Evolutionary conservation across 1,140 invertebrate genomes (phyloP).

Genomic region (Phocides pigmalion): DNA sequence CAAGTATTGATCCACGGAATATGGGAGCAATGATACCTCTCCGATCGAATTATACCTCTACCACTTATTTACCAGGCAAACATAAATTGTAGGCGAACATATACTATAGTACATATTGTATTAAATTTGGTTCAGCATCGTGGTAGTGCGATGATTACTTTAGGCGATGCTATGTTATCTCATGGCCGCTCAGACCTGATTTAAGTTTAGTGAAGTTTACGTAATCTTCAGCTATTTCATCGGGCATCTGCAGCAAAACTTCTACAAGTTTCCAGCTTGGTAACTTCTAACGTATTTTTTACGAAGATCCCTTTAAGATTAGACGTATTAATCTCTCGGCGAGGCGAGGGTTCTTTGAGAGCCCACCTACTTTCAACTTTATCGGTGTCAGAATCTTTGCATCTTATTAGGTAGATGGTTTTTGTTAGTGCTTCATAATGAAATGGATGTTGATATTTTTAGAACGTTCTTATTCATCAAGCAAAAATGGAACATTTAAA

Average conservation of each 20-base stretch:
- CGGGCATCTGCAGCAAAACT: background rate
- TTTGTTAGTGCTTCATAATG: background rate
- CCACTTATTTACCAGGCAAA: too few species aligned
- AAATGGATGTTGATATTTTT: too few species aligned
- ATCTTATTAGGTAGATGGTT: background rate
- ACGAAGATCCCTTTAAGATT: slow-evolving; percentile 1
- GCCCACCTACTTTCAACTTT: background rate
- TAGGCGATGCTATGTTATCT: background rate
- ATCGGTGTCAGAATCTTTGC: background rate
- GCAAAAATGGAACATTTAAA: too few species aligned
- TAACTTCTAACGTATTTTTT: background rate
- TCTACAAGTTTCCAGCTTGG: background rate
- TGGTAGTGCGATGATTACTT: too few species aligned
- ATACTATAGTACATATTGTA: too few species aligned
- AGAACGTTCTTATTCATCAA: too few species aligned
- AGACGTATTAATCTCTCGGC: slow-evolving; percentile 1
- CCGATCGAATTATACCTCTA: too few species aligned
- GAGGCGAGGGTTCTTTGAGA: background rate
- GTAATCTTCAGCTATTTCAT: slow-evolving; percentile 8
- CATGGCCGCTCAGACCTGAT: background rate
- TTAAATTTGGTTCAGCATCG: too few species aligned
- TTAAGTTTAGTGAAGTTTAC: slow-evolving; percentile 2
- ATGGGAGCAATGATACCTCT: too few species aligned
- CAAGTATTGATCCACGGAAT: too few species aligned
- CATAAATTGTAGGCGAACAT: background rate